Conservation (phyloP, 2,113 vertebrate species). For the Nyctibius bracteatus region DNA sequence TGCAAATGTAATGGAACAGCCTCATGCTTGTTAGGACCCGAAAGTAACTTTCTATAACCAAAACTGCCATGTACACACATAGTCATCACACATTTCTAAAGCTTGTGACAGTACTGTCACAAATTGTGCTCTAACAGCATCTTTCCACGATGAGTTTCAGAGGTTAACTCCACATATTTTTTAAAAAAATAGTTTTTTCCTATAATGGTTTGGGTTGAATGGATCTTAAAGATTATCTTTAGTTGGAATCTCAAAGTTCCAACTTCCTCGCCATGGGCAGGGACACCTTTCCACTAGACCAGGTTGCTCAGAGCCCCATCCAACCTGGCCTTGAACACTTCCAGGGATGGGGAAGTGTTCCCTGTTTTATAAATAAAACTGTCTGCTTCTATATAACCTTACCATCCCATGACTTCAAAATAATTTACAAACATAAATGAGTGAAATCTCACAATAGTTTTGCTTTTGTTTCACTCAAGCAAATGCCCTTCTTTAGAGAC, state of each 20-base stretch:
- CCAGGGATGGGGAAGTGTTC: no score
- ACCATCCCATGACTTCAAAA: not conserved
- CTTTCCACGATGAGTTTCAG: not conserved
- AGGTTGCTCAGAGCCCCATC: no score
- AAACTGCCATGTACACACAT: accelerated
- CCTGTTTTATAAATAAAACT: not conserved
- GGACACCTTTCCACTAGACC: no score
- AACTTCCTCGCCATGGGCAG: no score
- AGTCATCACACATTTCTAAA: not conserved
- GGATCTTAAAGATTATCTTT: no score
- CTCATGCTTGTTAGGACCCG: not conserved
- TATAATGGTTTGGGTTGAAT: no score
- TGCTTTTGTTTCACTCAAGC: not conserved
- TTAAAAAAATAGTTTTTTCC: not conserved
- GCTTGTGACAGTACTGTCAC: not conserved
- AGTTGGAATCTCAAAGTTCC: no score
- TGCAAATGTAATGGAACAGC: not conserved
- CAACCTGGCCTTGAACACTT: no score
- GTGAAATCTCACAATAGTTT: not conserved
- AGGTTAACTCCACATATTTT: not conserved
- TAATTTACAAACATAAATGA: not conserved
- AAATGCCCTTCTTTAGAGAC: not conserved
- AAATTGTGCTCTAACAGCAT: not conserved
- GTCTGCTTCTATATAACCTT: not conserved
- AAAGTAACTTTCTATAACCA: not conserved